Conservation (phyloP, 2,113 vertebrate species). For the Ardeotis arabs region DNA sequence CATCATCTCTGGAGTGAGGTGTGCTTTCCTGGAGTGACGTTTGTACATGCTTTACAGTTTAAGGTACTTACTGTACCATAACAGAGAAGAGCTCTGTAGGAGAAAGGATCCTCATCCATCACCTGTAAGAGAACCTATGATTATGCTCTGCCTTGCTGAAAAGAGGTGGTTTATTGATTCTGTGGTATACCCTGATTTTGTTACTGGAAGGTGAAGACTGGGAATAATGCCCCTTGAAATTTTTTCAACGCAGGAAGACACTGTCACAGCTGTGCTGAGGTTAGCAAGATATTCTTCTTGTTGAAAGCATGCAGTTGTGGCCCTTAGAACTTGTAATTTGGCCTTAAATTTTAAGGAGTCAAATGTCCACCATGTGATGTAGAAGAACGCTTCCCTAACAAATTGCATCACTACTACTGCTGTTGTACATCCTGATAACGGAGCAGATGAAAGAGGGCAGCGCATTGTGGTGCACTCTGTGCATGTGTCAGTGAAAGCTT, state of each 20-base stretch:
- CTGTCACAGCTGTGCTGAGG: neutral
- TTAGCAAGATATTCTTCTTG: neutral
- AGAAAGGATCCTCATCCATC: neutral
- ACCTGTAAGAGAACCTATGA: no score
- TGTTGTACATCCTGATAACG: neutral
- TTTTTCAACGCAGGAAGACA: fast-evolving
- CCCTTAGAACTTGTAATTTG: neutral
- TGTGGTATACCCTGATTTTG: neutral
- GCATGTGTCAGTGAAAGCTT: neutral
- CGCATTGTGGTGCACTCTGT: neutral
- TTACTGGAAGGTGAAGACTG: neutral
- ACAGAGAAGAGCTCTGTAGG: neutral
- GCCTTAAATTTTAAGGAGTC: neutral
- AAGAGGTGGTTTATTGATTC: neutral
- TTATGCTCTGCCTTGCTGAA: neutral
- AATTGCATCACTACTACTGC: neutral
- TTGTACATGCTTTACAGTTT: neutral
- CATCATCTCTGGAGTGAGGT: neutral
- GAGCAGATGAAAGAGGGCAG: neutral
- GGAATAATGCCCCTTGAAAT: neutral
- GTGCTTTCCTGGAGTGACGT: neutral
- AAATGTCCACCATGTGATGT: fast-evolving
- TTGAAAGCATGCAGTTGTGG: neutral
- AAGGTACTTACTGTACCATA: neutral
- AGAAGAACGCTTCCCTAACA: neutral